Evolutionary conservation across 2,888 invertebrate species (phyloP).

Genomic region (Drosophila subsilvestris): DNA sequence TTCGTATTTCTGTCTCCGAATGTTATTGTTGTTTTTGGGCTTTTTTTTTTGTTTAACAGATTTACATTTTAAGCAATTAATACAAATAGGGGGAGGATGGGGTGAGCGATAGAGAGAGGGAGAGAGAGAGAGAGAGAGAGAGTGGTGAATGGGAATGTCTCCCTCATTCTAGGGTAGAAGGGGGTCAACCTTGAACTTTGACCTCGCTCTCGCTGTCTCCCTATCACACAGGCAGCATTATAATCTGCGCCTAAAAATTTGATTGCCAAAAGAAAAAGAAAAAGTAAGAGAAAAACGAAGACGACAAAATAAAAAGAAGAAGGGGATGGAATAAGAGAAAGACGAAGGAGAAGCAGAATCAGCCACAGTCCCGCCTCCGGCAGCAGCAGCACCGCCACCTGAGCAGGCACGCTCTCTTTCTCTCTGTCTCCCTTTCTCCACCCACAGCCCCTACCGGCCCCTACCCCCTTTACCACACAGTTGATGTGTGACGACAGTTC

Average conservation of each 20-base stretch:
- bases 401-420: conserved; percentile 9
- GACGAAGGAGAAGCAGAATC: conserved; percentile 6
- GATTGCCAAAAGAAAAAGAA: conserved; percentile 57
- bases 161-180: conserved; percentile 1
- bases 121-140: not conserved
- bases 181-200: conserved; percentile 76
- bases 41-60: conserved; percentile 31
- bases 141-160: not conserved
- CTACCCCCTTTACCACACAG: conserved; percentile 11
- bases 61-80: conserved; percentile 61
- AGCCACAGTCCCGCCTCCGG: conserved; percentile 6
- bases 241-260: conserved; percentile 74
- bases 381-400: conserved; percentile 21
- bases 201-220: conserved; percentile 49
- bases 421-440: not conserved
- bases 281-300: conserved; percentile 3
- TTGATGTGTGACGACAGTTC: conserved; percentile 61
- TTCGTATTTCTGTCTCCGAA: conserved; percentile 15
- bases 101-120: conserved; percentile 28
- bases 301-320: not conserved
- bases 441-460: not conserved
- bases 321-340: not conserved
- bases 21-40: conserved; percentile 17
- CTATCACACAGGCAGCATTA: conserved; percentile 36
- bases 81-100: conserved; percentile 10